Percentiles rank a stretch among this genome's conserved stretches.
Evolutionary conservation across 2,888 invertebrate species (phyloP).

Genomic region (Pediacus dermestoides): DNA sequence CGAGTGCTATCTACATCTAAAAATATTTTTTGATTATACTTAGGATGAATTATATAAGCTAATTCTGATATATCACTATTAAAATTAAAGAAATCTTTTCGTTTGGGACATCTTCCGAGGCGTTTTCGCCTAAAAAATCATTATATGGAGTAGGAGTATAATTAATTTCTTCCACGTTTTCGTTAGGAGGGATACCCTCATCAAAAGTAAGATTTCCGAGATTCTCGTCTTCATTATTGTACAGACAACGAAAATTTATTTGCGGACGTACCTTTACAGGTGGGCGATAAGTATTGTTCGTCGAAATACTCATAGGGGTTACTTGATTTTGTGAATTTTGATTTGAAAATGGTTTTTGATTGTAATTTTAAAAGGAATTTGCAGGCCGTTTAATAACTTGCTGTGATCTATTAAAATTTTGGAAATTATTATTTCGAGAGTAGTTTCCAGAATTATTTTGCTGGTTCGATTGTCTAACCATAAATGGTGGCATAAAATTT

Average conservation of each 20-base stretch:
- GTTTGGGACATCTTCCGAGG: background rate
- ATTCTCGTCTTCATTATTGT: too few species aligned
- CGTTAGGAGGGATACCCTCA: background rate
- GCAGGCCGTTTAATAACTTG: too few species aligned
- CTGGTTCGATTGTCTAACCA: too few species aligned
- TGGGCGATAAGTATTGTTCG: too few species aligned
- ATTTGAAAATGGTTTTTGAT: background rate
- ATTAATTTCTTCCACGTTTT: background rate
- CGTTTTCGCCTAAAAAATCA: slow-evolving; percentile 2
- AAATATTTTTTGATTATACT: slow-evolving; percentile 5
- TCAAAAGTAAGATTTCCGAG: too few species aligned
- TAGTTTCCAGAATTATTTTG: too few species aligned
- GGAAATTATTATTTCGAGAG: too few species aligned
- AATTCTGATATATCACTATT: background rate
- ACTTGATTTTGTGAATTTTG: background rate
- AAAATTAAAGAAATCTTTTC: slow-evolving; percentile 3
- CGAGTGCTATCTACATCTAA: slow-evolving; percentile 19
- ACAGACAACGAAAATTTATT: too few species aligned
- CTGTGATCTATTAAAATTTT: too few species aligned
- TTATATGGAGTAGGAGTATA: background rate
- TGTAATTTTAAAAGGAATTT: background rate
- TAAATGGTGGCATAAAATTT: too few species aligned
- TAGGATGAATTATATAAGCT: slow-evolving; percentile 8
- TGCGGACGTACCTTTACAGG: too few species aligned
- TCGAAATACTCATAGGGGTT: too few species aligned